Evolutionary conservation across 2,797 vertebrate genomes (phyloP), one percentile per base, ranked within the genome.

Genomic region (Rhodeus uyekii): DNA sequence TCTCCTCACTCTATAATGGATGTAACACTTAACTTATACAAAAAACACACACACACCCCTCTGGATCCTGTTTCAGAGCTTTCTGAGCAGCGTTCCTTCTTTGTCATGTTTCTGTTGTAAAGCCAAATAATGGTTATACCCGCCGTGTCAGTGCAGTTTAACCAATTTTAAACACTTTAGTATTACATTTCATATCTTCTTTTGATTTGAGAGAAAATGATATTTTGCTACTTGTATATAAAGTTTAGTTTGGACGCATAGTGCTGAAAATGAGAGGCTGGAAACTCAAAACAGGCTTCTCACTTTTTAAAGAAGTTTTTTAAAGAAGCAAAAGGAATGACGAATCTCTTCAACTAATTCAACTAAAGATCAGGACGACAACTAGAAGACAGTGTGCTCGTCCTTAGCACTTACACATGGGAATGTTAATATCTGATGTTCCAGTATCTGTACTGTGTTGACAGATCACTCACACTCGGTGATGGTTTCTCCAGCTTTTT

Each of bases 1-100:
- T 92, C 77, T 86, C 78, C 87, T 78, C 50, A 5, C 38, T 76
- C 53, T 91, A 90, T 92, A 92, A 93, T 92, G 92, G 90, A 90
- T 91, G 88, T 87, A 92, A 87, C 91, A 93, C 91, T 91, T 88
- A 90, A 89, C 83, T 80, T 78, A 74, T 71, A 82, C 34, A 82
- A 85, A 80, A 85, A 86, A 81, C 42, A 44, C 42, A 61, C 64
- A 67, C 50, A 75, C 72, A 71, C 61, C 76, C 74, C 34, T 83
- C 72, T 71, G 71, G 68, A 83, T 88, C 84, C 60, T 58, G 68
- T 84, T 87, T 82, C 81, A 83, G 82, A 60, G 61, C 53, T 82
- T 78, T 83, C 76, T 84, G 77, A 80, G 64, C 50, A 79, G 34
- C 12, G 38, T 78, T 85, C 55, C 68, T 64, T 29, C 46, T 46